These are phyloP conservation scores for Clivina fossor DNA, from an alignment of 2,888 invertebrate species.

Conservation along the genomic window DNA sequence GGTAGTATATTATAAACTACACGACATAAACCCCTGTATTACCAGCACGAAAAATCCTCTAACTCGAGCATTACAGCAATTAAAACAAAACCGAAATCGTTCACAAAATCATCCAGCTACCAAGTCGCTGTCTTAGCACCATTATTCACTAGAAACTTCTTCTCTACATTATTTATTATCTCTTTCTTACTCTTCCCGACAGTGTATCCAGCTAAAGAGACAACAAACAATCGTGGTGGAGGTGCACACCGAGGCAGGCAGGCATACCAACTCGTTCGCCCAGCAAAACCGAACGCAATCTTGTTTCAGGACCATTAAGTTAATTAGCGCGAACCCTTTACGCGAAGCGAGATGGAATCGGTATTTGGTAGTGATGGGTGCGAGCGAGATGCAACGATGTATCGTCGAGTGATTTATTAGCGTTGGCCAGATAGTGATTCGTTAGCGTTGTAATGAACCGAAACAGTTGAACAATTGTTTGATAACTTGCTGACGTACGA, in stretches of 20 bases:
- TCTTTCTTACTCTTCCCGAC: constrained; percentile 30
- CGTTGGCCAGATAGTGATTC: constrained; percentile 32
- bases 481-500: constrained; percentile 33
- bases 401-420: constrained; percentile 33
- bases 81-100: too few relatives aligned
- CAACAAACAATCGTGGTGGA: not conserved
- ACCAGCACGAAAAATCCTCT: too few relatives aligned
- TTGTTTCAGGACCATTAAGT: constrained; percentile 56
- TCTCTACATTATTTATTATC: constrained; percentile 24
- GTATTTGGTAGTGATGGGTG: not conserved
- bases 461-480: constrained; percentile 35
- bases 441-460: constrained; percentile 34
- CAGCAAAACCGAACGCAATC: constrained; percentile 52
- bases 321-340: constrained; percentile 53
- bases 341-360: constrained; percentile 41
- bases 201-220: too few relatives aligned
- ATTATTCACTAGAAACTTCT: constrained; percentile 27
- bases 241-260: not conserved
- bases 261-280: constrained; percentile 1
- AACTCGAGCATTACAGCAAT: too few relatives aligned
- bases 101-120: constrained; percentile 24
- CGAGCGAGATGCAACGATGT: constrained; percentile 19
- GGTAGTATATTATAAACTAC: too few relatives aligned
- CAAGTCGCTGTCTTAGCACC: too few relatives aligned
- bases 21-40: too few relatives aligned